Conservation (phyloP, 1,140 invertebrate species). For the Capitella teleta region DNA sequence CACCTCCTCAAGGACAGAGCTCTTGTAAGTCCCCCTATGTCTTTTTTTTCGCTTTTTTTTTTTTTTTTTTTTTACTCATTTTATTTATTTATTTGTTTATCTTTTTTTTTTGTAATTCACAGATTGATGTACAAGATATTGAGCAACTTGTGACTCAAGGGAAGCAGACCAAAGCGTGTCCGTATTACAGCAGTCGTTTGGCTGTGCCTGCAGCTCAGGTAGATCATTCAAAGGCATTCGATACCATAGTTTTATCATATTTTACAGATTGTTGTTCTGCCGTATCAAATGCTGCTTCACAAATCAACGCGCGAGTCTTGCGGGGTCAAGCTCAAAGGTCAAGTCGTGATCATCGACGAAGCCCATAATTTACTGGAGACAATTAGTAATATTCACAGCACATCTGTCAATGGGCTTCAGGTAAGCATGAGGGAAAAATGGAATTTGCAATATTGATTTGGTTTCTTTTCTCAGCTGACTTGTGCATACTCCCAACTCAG, state of each 20-base stretch:
- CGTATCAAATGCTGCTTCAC: constrained; percentile 64
- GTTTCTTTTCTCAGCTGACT: constrained; percentile 31
- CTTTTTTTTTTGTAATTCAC: constrained; percentile 1
- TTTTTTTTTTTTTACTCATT: neutral
- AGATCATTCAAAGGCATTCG: too few relatives aligned
- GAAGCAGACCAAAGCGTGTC: constrained; percentile 64
- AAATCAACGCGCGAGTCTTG: constrained; percentile 68
- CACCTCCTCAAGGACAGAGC: constrained; percentile 44
- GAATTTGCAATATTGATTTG: neutral
- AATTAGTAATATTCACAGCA: constrained; percentile 73
- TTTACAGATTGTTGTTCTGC: constrained; percentile 38
- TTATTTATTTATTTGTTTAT: neutral
- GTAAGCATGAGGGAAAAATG: too few relatives aligned
- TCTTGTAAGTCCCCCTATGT: constrained; percentile 15
- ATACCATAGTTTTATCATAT: too few relatives aligned
- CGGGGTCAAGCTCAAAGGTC: constrained; percentile 71
- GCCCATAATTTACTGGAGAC: constrained; percentile 92
- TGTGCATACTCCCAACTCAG: constrained; percentile 60
- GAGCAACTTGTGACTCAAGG: constrained; percentile 69
- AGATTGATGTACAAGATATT: constrained; percentile 53
- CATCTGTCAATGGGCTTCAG: constrained; percentile 56
- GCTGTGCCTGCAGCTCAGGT: constrained; percentile 69
- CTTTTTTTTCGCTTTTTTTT: neutral
- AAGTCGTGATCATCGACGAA: constrained; percentile 89
- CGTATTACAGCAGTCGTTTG: constrained; percentile 77